These are phyloP conservation scores for Aselliscus stoliczkanus DNA, from an alignment of 2,797 vertebrate species.

Conservation along the genomic window DNA sequence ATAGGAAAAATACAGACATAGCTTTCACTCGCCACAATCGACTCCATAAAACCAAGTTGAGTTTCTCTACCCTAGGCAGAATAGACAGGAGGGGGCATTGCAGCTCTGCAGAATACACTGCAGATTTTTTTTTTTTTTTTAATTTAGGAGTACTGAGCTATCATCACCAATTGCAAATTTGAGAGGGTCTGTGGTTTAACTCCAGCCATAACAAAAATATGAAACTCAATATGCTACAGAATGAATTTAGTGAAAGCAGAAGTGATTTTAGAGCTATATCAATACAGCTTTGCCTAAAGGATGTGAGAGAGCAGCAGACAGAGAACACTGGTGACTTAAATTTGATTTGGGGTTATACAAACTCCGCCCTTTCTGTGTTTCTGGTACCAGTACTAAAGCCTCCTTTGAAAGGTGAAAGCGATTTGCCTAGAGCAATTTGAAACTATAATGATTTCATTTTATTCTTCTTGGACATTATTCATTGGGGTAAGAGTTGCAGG, in stretches of 20 bases:
- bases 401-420: background rate
- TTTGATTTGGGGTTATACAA: background rate
- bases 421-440: background rate
- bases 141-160: background rate
- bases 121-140: background rate
- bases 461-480: slow-evolving; percentile 23
- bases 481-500: background rate
- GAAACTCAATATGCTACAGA: background rate
- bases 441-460: slow-evolving; percentile 48
- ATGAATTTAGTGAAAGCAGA: slow-evolving; percentile 2
- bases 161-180: background rate
- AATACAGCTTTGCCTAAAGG: slow-evolving; percentile 4
- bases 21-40: background rate
- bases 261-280: background rate
- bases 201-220: slow-evolving; percentile 32
- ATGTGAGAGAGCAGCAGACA: background rate
- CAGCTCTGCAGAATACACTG: background rate
- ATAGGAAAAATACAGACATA: background rate
- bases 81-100: slow-evolving; percentile 48
- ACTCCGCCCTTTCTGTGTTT: background rate
- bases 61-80: background rate
- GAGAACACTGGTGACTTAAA: background rate
- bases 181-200: background rate
- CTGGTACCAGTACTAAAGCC: background rate
- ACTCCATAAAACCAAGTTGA: background rate